phyloP scores from a whole-genome alignment of 2,888 invertebrate genomes.

The Boloria euphrosyne region DNA sequence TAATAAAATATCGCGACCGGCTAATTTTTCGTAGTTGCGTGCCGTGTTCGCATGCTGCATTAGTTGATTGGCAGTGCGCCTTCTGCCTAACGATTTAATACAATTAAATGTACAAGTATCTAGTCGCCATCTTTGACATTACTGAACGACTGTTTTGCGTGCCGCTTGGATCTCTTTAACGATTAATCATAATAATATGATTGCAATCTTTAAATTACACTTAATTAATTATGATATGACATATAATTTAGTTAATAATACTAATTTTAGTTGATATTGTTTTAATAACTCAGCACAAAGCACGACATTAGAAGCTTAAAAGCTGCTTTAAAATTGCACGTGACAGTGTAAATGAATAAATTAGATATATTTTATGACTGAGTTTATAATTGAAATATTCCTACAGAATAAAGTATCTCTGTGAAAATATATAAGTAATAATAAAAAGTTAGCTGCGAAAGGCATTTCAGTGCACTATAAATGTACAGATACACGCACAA shows the following conservation, averaged over 20 bases:
- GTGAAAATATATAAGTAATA: background rate
- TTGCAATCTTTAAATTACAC: slow-evolving; percentile 18
- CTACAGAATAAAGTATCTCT: too few relatives aligned
- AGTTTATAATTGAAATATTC: too few relatives aligned
- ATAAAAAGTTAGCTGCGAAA: slow-evolving; percentile 1
- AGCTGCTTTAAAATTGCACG: background rate
- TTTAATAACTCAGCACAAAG: background rate
- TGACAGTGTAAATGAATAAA: too few relatives aligned
- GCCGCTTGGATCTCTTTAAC: slow-evolving; percentile 51
- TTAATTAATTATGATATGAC: background rate
- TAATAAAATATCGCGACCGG: slow-evolving; percentile 31
- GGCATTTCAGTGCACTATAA: slow-evolving; percentile 25
- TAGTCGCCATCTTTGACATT: slow-evolving; percentile 72
- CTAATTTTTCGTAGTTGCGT: slow-evolving; percentile 60
- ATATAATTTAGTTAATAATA: background rate
- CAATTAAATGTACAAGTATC: slow-evolving; percentile 79
- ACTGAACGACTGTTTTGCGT: slow-evolving; percentile 76
- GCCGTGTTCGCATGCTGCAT: slow-evolving; percentile 75
- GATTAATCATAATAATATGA: slow-evolving; percentile 37
- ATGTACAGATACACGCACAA: slow-evolving; percentile 51
- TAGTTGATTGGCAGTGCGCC: slow-evolving; percentile 77
- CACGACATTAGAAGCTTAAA: background rate
- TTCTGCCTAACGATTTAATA: slow-evolving; percentile 78
- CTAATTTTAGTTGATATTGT: background rate
- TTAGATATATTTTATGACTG: too few relatives aligned